A percentile compares a stretch with the other conserved stretches of the same genome.
Conservation (phyloP, 2,113 vertebrate genomes). For the Myotis davidii region DNA sequence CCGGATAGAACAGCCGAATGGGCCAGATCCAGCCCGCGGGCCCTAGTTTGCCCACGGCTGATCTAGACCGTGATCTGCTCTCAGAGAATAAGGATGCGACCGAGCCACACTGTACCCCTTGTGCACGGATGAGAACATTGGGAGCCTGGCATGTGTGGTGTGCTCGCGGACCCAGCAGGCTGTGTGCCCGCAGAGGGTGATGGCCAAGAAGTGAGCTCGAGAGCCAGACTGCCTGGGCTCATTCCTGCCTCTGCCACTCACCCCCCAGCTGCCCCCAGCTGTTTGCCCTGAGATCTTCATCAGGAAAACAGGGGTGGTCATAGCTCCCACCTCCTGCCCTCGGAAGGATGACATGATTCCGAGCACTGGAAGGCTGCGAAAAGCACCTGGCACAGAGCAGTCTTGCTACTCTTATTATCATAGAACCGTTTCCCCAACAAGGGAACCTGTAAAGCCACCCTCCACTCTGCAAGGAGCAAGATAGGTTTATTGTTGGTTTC, state of each 20-base stretch:
- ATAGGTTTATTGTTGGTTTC: neutral
- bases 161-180: neutral
- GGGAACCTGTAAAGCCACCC: neutral
- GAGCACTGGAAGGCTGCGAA: neutral
- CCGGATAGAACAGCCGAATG: no score
- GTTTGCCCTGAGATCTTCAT: neutral
- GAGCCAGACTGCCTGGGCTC: neutral
- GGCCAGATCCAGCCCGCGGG: no score
- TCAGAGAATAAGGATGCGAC: neutral
- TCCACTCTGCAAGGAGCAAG: neutral
- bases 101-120: fast-evolving
- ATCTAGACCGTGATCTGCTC: neutral
- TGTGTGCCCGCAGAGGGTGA: neutral
- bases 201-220: neutral
- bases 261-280: fast-evolving
- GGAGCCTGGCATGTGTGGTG: neutral
- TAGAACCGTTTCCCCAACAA: neutral
- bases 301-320: neutral
- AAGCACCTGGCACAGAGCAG: neutral
- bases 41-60: no score
- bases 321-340: neutral
- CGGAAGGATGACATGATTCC: neutral
- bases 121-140: neutral
- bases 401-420: neutral
- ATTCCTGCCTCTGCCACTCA: neutral